Base-by-base conservation (phyloP, 1,140 invertebrate genomes). In the Drosophila equinoxialis region DNA sequence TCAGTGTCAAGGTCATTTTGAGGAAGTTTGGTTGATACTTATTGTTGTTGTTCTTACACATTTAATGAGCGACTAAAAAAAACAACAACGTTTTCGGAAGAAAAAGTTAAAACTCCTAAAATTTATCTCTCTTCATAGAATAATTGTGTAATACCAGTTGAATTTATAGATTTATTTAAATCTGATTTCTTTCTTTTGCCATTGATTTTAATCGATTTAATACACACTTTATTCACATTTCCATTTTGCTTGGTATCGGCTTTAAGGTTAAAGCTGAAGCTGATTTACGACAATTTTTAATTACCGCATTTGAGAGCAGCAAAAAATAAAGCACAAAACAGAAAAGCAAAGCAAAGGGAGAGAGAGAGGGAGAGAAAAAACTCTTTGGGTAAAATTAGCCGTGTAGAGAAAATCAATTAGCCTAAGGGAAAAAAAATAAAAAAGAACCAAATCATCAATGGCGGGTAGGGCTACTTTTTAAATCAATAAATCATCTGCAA, bases 401-500 rank as follows among this genome's bases (percentile, higher is more conserved):
- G 73, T 33, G 74, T 67, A 64, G 66, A 71, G 79, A 89, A 89
- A 89, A 89, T 90, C 85, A 89, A 89, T 89, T 89, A 89, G 84
- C 54, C 20, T 55, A 54, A 14, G 23, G 61, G 65, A 68, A 20
- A 68, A 33, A 17, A 1, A 6, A 14, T 3, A 17, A 7, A 63
- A 65, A 59, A 63, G 23, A 35, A 69, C 30, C 30, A 65, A 71
- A 68, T 77, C 71, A 69, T 54, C 71, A 74, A 66, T 66, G 66
- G 71, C 65, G 51, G 62, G 42, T 45, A 10, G 60, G 39, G 41
- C 55, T 37, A 11, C 65, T 79, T 69, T 80, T 78, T 84, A 89
- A 89, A 89, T 89, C 84, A 89, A 89, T 89, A 89, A 89, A 89
- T 89, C 84, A 89, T 89, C 84, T 89, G 84, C 84, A 89, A 89